A percentile compares a stretch with the other conserved stretches of the same genome.
Conservation (phyloP, 2,797 vertebrate species). For the Poeciliopsis presidionis region DNA sequence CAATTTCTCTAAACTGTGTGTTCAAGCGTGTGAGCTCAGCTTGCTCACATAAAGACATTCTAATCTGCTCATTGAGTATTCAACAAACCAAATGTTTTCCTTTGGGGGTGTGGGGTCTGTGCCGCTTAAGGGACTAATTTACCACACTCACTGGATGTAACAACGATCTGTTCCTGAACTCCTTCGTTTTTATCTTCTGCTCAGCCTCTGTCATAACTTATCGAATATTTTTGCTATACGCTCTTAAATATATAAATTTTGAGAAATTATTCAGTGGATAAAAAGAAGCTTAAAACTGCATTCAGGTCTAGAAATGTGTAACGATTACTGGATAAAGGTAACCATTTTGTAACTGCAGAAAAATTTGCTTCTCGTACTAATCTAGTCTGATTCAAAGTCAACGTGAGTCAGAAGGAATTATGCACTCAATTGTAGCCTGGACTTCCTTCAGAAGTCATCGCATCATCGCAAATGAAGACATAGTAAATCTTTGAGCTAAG, state of each 20-base stretch:
- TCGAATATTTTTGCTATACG: conserved; percentile 6
- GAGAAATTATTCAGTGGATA: not conserved
- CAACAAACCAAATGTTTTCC: conserved; percentile 80
- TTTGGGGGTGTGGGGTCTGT: conserved; percentile 43
- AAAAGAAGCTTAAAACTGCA: not conserved
- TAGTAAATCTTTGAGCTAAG: not conserved
- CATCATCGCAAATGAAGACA: not conserved
- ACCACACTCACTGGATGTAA: conserved; percentile 66
- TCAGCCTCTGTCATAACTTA: conserved; percentile 9
- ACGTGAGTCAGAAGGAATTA: not conserved
- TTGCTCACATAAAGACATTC: conserved; percentile 72
- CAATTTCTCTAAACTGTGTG: conserved; percentile 24
- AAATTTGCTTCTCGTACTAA: too few species aligned
- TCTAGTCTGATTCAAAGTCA: not conserved
- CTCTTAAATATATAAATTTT: not conserved
- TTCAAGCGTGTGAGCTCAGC: conserved; percentile 20
- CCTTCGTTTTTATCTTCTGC: conserved; percentile 46
- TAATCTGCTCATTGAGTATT: conserved; percentile 79
- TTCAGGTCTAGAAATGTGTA: not conserved
- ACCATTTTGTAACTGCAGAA: too few species aligned
- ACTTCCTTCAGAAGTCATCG: not conserved
- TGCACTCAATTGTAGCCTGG: not conserved
- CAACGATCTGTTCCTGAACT: conserved; percentile 49
- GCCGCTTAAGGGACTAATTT: conserved; percentile 75
- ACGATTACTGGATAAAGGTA: not conserved